Evolutionary conservation across 2,113 vertebrate species (phyloP).

Genomic region (Nicator chloris): DNA sequence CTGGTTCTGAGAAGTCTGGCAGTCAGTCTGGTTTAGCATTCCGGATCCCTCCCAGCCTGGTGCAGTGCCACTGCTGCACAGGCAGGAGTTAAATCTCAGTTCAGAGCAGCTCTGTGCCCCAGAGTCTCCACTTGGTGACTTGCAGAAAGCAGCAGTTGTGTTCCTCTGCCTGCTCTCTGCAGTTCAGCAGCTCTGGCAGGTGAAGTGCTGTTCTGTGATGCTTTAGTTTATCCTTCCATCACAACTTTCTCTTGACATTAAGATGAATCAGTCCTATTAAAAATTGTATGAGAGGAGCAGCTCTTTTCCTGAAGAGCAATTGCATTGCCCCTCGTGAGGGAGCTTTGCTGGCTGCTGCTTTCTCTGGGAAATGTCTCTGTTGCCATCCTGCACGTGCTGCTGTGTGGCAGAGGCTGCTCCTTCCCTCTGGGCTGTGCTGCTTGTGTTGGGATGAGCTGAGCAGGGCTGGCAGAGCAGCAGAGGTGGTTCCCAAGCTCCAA

Average conservation of each 20-base stretch:
- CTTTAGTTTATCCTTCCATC: background rate
- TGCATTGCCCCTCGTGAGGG: background rate
- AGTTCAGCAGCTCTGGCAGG: background rate
- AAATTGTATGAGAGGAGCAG: background rate
- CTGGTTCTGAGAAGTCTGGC: rapidly evolving
- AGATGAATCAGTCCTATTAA: background rate
- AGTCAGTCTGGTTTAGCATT: background rate
- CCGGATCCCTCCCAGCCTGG: background rate
- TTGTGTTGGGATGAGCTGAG: background rate
- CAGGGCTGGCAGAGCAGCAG: background rate
- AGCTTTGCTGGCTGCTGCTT: background rate
- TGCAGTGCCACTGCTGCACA: background rate
- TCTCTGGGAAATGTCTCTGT: background rate
- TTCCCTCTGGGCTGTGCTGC: background rate
- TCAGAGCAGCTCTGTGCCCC: background rate
- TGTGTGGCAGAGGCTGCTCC: background rate
- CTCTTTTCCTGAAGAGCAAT: background rate
- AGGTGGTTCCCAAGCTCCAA: background rate
- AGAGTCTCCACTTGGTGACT: background rate
- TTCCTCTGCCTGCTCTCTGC: background rate
- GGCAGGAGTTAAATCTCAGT: background rate
- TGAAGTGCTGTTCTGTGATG: background rate
- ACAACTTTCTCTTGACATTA: background rate
- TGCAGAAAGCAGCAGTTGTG: background rate
- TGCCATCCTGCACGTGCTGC: background rate